These are phyloP conservation scores for Astur gentilis DNA, from an alignment of 2,113 vertebrate species.

Conservation along the genomic window DNA sequence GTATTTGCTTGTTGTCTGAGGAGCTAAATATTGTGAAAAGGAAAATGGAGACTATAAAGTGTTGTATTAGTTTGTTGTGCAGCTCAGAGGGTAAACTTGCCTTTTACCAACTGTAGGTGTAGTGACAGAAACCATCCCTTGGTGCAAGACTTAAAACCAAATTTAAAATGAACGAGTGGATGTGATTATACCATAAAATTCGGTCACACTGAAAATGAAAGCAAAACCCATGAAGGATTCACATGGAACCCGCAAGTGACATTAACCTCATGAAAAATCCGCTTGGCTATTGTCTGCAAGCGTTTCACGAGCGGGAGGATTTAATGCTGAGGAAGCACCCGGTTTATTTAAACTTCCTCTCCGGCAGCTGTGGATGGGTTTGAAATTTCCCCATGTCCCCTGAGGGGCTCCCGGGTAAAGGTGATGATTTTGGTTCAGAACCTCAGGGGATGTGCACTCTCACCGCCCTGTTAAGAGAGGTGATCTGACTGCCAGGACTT, in stretches of 20 bases:
- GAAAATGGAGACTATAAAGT: neutral
- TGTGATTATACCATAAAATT: neutral
- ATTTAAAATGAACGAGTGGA: neutral
- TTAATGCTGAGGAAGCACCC: neutral
- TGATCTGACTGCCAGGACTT: neutral
- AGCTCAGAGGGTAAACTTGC: neutral
- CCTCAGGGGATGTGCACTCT: neutral
- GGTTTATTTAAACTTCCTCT: constrained; percentile 16
- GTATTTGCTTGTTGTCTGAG: neutral
- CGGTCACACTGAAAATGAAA: constrained; percentile 1
- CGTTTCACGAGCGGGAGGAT: neutral
- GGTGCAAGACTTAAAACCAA: neutral
- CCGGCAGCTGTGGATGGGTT: neutral
- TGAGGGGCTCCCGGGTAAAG: neutral
- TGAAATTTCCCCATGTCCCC: neutral
- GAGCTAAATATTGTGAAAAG: neutral
- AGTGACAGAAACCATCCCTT: neutral
- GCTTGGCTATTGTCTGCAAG: neutral
- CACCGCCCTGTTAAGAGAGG: neutral
- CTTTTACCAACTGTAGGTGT: neutral
- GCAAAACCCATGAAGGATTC: neutral
- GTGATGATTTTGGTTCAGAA: neutral
- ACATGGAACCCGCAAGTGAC: constrained; percentile 1
- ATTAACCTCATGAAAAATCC: neutral
- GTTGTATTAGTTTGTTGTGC: neutral